Base-by-base conservation (phyloP, 2,888 invertebrate genomes). In the Osedax fenrisi region DNA sequence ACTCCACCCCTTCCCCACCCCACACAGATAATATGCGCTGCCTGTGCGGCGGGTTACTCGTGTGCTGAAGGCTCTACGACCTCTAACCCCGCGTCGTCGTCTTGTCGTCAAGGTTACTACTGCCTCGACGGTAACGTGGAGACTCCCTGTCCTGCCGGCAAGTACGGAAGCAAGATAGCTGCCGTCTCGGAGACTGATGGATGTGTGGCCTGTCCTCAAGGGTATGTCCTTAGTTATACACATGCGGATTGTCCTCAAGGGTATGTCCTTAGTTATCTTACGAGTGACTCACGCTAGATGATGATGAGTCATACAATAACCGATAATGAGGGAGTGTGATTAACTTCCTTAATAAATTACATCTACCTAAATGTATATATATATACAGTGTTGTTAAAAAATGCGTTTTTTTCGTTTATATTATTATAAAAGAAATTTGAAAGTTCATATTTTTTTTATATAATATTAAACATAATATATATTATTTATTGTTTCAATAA, bases 241-340 rank as follows among this genome's bases (percentile, higher is more conserved):
- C 83, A 83, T 76, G 78, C 72, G 22, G 26, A 69, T 0, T 83
- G 83, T 76, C 81, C 80, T n/a, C 81, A 81, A 68, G 82, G 81
- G 0, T 68, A 5, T 10, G 41, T 41, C n/a, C n/a, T n/a, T n/a
- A n/a, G n/a, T n/a, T n/a, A 79, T 1, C n/a, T n/a, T n/a, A n/a
- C n/a, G n/a, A n/a, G n/a, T n/a, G n/a, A n/a, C n/a, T n/a, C n/a
- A n/a, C n/a, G n/a, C n/a, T n/a, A n/a, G n/a, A n/a, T n/a, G n/a
- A n/a, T n/a, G n/a, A n/a, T n/a, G n/a, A n/a, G n/a, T n/a, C n/a
- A n/a, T n/a, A n/a, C n/a, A n/a, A n/a, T n/a, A n/a, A n/a, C n/a
- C n/a, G n/a, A n/a, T n/a, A n/a, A n/a, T n/a, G n/a, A n/a, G n/a
- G n/a, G n/a, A n/a, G n/a, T n/a, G n/a, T n/a, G n/a, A n/a, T n/a